These are phyloP conservation scores for Notolabrus celidotus DNA, from an alignment of 2,797 vertebrate genomes.

Conservation along the genomic window DNA sequence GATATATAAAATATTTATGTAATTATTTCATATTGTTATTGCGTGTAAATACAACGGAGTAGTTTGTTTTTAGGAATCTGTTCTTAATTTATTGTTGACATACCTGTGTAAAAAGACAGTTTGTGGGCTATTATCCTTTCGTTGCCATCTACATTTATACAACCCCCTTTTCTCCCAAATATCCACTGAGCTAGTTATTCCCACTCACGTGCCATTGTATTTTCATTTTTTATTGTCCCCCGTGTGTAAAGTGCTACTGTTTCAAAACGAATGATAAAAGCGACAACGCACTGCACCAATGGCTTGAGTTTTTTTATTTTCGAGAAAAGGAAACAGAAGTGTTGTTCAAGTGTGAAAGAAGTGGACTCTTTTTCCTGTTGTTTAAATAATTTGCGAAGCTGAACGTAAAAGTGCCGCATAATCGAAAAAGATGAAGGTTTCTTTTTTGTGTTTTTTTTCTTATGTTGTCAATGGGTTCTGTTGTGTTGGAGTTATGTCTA, in stretches of 20 bases:
- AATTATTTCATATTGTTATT: slow-evolving; percentile 99
- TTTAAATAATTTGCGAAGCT: slow-evolving; percentile 78
- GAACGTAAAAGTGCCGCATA: slow-evolving; percentile 87
- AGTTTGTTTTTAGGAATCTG: slow-evolving; percentile 94
- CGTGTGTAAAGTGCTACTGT: slow-evolving; percentile 84
- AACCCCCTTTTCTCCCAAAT: slow-evolving; percentile 35
- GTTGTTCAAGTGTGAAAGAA: slow-evolving; percentile 79
- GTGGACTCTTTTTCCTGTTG: slow-evolving; percentile 73
- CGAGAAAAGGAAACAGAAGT: slow-evolving; percentile 53
- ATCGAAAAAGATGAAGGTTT: slow-evolving; percentile 89
- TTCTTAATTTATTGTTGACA: slow-evolving; percentile 99
- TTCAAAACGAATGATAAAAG: slow-evolving; percentile 77
- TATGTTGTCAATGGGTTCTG: slow-evolving; percentile 90
- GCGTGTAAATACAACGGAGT: slow-evolving; percentile 97
- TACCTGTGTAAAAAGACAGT: slow-evolving; percentile 93
- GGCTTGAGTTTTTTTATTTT: slow-evolving; percentile 75
- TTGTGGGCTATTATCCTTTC: slow-evolving; percentile 85
- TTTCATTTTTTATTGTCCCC: slow-evolving; percentile 81
- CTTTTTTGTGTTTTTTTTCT: slow-evolving; percentile 90
- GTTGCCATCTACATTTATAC: slow-evolving; percentile 87
- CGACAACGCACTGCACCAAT: slow-evolving; percentile 85
- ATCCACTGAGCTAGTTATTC: slow-evolving; percentile 79
- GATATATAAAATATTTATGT: slow-evolving; percentile 99
- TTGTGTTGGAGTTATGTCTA: slow-evolving; percentile 84
- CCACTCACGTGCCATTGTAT: slow-evolving; percentile 86